Conservation (phyloP, 2,113 vertebrate species). For the Pangasianodon hypophthalmus region DNA sequence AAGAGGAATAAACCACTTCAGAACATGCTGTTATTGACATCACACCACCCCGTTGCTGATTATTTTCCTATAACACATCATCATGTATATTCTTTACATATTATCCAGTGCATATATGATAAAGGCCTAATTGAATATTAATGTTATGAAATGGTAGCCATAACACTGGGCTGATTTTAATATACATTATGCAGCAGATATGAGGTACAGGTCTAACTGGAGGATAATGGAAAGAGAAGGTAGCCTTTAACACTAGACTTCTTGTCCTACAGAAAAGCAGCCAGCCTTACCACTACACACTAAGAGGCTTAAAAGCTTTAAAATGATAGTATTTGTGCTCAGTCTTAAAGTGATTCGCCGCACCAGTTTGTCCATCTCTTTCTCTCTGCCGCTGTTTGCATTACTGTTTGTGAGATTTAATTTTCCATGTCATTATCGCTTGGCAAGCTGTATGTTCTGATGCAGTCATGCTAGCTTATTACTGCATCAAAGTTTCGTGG, state of each 20-base stretch:
- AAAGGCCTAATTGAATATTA: not conserved
- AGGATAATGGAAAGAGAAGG: not conserved
- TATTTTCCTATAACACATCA: no score
- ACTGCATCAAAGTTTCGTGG: not conserved
- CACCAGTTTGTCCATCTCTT: not conserved
- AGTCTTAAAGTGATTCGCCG: not conserved
- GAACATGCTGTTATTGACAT: not conserved
- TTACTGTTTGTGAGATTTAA: not conserved
- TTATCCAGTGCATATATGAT: no score
- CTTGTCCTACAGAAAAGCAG: not conserved
- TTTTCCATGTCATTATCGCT: not conserved
- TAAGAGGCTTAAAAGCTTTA: not conserved
- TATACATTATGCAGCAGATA: no score
- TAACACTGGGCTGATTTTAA: no score
- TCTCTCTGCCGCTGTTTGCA: not conserved
- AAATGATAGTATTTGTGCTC: not conserved
- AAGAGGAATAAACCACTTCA: not conserved
- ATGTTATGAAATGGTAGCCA: not conserved
- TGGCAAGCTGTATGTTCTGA: not conserved
- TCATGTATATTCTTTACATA: no score
- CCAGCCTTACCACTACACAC: not conserved
- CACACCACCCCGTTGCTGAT: not conserved
- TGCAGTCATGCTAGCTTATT: not conserved
- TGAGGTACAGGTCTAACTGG: no score
- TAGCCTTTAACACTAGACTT: not conserved